These are phyloP conservation scores for Digitonthophagus gazella DNA, from an alignment of 2,888 invertebrate genomes.

Conservation along the genomic window DNA sequence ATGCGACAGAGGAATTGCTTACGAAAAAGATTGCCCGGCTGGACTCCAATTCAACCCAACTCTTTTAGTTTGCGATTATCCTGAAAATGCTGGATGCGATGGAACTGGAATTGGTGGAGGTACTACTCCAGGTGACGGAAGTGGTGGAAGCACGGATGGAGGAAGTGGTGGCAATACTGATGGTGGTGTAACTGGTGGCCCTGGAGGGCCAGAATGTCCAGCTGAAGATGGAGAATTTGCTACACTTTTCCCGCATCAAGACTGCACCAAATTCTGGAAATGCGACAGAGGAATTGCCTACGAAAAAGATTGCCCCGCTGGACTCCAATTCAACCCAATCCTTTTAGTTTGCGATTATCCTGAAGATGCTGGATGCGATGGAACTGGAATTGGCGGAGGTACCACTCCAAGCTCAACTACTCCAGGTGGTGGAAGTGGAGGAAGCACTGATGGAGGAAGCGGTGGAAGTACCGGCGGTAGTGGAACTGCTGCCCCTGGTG, in stretches of 20 bases:
- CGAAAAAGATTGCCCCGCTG: slow-evolving; percentile 28
- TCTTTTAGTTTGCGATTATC: slow-evolving; percentile 27
- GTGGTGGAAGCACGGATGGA: not conserved
- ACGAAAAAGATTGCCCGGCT: slow-evolving; percentile 21
- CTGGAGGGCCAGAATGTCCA: slow-evolving; percentile 1
- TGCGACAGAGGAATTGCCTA: slow-evolving; percentile 26
- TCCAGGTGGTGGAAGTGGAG: no score
- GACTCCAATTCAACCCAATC: slow-evolving; percentile 30
- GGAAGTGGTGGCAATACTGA: not conserved
- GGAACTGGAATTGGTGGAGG: not conserved
- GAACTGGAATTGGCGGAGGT: not conserved
- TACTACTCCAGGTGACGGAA: not conserved
- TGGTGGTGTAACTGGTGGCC: not conserved
- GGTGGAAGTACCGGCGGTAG: not conserved
- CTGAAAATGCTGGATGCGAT: slow-evolving; percentile 23
- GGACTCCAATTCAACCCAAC: slow-evolving; percentile 26
- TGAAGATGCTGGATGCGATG: slow-evolving; percentile 23
- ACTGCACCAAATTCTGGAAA: slow-evolving; percentile 29
- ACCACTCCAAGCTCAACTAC: not conserved
- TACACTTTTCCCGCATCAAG: slow-evolving; percentile 24
- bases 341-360: slow-evolving; percentile 32
- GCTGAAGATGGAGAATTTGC: slow-evolving; percentile 19
- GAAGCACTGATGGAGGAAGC: not conserved
- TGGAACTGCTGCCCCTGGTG: not conserved
- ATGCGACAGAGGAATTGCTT: slow-evolving; percentile 24